These are phyloP conservation scores for Epirrhoe tristata DNA, from an alignment of 2,888 invertebrate species.

Conservation along the genomic window DNA sequence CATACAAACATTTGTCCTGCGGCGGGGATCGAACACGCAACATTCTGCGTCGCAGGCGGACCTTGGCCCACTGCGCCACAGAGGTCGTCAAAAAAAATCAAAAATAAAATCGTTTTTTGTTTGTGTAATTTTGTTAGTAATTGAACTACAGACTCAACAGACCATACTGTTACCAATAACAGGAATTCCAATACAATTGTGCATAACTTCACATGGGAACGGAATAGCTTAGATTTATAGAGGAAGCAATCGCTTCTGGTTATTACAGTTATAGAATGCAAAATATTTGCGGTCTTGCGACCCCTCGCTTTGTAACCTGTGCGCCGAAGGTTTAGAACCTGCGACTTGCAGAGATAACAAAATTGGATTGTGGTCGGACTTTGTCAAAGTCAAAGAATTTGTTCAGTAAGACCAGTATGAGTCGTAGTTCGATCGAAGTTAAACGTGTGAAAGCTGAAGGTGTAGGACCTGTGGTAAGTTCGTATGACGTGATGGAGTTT, in stretches of 20 bases:
- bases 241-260: constrained; percentile 64
- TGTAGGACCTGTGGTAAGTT: too few species aligned
- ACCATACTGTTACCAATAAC: constrained; percentile 11
- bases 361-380: background rate
- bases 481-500: too few species aligned
- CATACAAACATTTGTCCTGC: too few species aligned
- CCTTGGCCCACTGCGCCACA: too few species aligned
- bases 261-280: constrained; percentile 43
- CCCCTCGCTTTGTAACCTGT: constrained; percentile 4
- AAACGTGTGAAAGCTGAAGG: too few species aligned
- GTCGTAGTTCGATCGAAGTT: too few species aligned
- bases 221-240: constrained; percentile 62
- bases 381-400: background rate
- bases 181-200: constrained; percentile 25
- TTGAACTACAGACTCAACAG: background rate
- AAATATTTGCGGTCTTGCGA: constrained; percentile 30
- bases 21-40: too few species aligned
- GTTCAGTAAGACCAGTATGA: too few species aligned
- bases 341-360: background rate
- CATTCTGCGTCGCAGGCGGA: too few species aligned
- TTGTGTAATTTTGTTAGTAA: too few species aligned
- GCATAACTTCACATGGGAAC: constrained; percentile 50
- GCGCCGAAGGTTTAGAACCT: background rate
- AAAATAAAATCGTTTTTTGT: too few species aligned
- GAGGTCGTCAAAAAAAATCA: too few species aligned